Evolutionary conservation across 2,113 vertebrate genomes (phyloP).

Genomic region (Carassius gibelio): DNA sequence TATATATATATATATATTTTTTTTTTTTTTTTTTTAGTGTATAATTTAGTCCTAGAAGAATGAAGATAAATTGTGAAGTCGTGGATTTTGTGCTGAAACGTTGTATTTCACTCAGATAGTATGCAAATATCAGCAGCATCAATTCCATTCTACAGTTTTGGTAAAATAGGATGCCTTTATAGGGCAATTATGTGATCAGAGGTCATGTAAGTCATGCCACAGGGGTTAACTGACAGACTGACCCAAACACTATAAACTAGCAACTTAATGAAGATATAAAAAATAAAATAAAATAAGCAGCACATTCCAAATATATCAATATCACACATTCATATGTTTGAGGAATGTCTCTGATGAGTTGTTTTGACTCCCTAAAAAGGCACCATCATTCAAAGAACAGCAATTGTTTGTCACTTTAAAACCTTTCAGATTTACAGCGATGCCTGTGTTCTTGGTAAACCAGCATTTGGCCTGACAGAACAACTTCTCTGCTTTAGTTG

Average conservation of each 20-base stretch:
- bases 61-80: background rate
- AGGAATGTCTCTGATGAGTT: constrained; percentile 1
- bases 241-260: constrained; percentile 20
- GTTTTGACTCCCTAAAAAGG: background rate
- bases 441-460: constrained; percentile 22
- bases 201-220: constrained; percentile 23
- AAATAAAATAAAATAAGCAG: background rate
- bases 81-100: background rate
- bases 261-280: background rate
- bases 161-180: background rate
- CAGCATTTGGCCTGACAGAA: constrained; percentile 32
- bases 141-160: background rate
- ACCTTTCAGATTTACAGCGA: background rate
- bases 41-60: background rate
- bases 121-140: background rate
- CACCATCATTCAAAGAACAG: background rate
- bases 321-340: background rate
- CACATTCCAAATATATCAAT: background rate
- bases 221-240: constrained; percentile 42
- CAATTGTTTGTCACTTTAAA: background rate
- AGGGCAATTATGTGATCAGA: background rate
- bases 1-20: too few relatives aligned
- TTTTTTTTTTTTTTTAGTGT: too few relatives aligned
- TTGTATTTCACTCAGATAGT: background rate
- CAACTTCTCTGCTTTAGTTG: constrained; percentile 38